A percentile compares a stretch with the other conserved stretches of the same genome.
These are phyloP conservation scores for Gryllus bimaculatus DNA, from an alignment of 1,140 invertebrate species.

Conservation along the genomic window DNA sequence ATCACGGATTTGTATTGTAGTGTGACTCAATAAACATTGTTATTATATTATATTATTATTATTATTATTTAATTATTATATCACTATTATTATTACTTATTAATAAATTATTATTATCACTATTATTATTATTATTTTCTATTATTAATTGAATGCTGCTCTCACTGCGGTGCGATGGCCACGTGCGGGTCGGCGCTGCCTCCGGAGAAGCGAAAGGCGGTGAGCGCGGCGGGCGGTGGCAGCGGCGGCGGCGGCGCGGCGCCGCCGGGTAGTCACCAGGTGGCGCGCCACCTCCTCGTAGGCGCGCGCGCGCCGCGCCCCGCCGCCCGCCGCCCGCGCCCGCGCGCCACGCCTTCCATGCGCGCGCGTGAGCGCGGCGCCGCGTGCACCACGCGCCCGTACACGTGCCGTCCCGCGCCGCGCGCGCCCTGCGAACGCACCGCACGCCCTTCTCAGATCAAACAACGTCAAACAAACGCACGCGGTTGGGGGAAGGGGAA, in stretches of 20 bases:
- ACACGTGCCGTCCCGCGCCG: conserved; percentile 28
- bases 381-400: conserved; percentile 47
- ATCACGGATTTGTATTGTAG: too few relatives aligned
- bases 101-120: too few relatives aligned
- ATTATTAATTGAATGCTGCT: too few relatives aligned
- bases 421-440: neutral
- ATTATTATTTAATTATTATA: too few relatives aligned
- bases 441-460: neutral
- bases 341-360: neutral
- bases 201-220: conserved; percentile 20
- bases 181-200: neutral
- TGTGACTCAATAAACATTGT: too few relatives aligned
- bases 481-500: too few relatives aligned
- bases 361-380: conserved; percentile 8
- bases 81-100: too few relatives aligned
- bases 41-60: too few relatives aligned
- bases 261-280: conserved; percentile 34
- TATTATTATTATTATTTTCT: too few relatives aligned
- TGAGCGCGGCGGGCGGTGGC: conserved; percentile 42
- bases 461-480: too few relatives aligned
- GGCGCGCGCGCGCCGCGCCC: neutral
- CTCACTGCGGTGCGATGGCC: conserved; percentile 1
- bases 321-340: neutral
- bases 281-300: conserved; percentile 13
- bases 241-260: conserved; percentile 33